These are phyloP conservation scores for Agelas oroides DNA, from an alignment of 37 sponge, comb jelly and placozoan species.

Conservation along the genomic window DNA sequence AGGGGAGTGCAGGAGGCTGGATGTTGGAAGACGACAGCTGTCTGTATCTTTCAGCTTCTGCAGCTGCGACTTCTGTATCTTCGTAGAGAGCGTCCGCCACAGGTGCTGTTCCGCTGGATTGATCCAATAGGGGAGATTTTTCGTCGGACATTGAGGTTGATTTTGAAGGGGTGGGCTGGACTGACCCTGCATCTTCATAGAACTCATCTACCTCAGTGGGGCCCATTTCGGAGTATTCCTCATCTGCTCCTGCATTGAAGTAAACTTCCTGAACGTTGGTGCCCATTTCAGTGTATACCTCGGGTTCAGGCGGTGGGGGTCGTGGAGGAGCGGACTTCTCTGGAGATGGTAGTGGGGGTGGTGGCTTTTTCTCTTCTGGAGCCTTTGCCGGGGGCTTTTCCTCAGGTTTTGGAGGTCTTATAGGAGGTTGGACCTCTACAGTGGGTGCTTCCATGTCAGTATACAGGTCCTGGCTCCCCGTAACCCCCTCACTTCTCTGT, in stretches of 20 bases:
- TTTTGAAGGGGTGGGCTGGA: background rate
- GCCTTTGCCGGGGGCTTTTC: background rate
- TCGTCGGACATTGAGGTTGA: background rate
- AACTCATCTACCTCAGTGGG: slow-evolving; percentile 12
- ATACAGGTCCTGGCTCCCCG: slow-evolving; percentile 22
- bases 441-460: slow-evolving; percentile 29
- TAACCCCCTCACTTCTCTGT: too few species aligned
- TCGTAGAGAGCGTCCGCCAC: background rate
- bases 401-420: slow-evolving; percentile 1
- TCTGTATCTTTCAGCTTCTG: background rate
- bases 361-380: background rate
- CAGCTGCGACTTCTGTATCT: background rate
- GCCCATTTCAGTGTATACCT: slow-evolving; percentile 41
- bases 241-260: slow-evolving; percentile 21
- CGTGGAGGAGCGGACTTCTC: background rate
- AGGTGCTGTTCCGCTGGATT: background rate
- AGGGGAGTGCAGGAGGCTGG: slow-evolving; percentile 4
- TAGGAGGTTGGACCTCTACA: background rate
- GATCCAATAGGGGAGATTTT: background rate
- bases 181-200: slow-evolving; percentile 40
- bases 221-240: slow-evolving; percentile 32
- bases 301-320: background rate
- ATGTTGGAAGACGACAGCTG: background rate
- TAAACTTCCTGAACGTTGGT: slow-evolving; percentile 20
- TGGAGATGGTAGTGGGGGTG: slow-evolving; percentile 19